Conservation (phyloP, 2,888 invertebrate species). For the Cataglyphis cursor region DNA sequence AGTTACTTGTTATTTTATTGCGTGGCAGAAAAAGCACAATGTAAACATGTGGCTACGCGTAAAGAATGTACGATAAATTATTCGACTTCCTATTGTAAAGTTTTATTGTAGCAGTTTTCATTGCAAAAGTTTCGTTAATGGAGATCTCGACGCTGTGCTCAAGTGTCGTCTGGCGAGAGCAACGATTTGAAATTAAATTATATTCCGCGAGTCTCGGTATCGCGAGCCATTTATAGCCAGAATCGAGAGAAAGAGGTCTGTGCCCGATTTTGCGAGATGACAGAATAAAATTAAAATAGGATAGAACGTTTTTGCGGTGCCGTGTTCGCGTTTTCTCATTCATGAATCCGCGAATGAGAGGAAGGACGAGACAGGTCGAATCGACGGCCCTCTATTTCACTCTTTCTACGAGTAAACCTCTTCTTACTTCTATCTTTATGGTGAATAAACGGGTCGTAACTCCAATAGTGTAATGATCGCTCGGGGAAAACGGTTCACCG, state of each 20-base stretch:
- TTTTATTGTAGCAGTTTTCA: constrained; percentile 31
- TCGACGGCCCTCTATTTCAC: constrained; percentile 55
- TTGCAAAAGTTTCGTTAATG: constrained; percentile 26
- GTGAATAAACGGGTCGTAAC: constrained; percentile 71
- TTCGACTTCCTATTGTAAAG: neutral
- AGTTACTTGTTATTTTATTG: constrained; percentile 9
- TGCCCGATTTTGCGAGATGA: constrained; percentile 25
- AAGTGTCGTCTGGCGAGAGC: neutral
- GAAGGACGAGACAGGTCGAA: constrained; percentile 26
- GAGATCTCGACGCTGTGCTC: neutral
- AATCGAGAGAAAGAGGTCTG: neutral
- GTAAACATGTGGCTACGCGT: constrained; percentile 7
- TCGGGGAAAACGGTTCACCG: constrained; percentile 53
- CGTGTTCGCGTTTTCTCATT: constrained; percentile 45
- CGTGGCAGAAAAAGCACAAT: neutral
- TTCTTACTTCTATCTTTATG: constrained; percentile 60
- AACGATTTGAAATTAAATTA: constrained; percentile 39
- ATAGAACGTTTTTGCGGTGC: constrained; percentile 17
- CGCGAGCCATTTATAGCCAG: constrained; percentile 30
- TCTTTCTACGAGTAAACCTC: constrained; percentile 18
- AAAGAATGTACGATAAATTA: constrained; percentile 19
- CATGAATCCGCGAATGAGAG: constrained; percentile 46
- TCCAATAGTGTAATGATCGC: constrained; percentile 70
- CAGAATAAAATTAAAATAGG: constrained; percentile 48
- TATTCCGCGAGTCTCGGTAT: constrained; percentile 5